Evolutionary conservation across 2,888 invertebrate species (phyloP).

Genomic region (Cosmorhoe ocellata): DNA sequence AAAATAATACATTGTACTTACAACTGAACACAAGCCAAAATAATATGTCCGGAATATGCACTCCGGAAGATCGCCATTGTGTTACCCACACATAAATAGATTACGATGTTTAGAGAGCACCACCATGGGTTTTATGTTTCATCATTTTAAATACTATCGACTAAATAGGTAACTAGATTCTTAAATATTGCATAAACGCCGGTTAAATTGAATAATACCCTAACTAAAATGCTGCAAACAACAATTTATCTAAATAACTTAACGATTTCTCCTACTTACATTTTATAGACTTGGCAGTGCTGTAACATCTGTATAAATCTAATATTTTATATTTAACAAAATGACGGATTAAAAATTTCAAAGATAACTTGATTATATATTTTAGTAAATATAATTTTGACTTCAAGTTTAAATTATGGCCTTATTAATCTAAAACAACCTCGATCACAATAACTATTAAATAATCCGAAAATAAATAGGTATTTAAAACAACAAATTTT

Average conservation of each 20-base stretch:
- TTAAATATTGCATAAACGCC: too few relatives aligned
- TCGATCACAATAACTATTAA: constrained; percentile 8
- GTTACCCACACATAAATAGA: too few relatives aligned
- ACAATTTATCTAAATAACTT: constrained; percentile 20
- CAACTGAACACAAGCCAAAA: too few relatives aligned
- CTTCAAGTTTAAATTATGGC: constrained; percentile 15
- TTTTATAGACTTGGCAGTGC: constrained; percentile 72
- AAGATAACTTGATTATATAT: constrained; percentile 17
- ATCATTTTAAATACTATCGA: too few relatives aligned
- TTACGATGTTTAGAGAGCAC: too few relatives aligned
- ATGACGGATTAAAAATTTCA: constrained; percentile 36
- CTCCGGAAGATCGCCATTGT: too few relatives aligned
- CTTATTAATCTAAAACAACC: constrained; percentile 30
- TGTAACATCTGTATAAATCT: constrained; percentile 60
- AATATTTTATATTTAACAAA: constrained; percentile 38
- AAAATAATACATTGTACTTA: too few relatives aligned
- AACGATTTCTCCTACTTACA: constrained; percentile 50
- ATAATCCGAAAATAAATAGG: constrained; percentile 1
- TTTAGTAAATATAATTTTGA: constrained; percentile 11
- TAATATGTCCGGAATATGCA: too few relatives aligned
- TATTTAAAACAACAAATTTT: not conserved
- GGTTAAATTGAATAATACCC: constrained; percentile 6
- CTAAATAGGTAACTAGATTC: too few relatives aligned
- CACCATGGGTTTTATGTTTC: too few relatives aligned
- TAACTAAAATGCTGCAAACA: constrained; percentile 34